phyloP scores from a whole-genome alignment of 2,888 invertebrate genomes.

The Drosophila rubida region DNA sequence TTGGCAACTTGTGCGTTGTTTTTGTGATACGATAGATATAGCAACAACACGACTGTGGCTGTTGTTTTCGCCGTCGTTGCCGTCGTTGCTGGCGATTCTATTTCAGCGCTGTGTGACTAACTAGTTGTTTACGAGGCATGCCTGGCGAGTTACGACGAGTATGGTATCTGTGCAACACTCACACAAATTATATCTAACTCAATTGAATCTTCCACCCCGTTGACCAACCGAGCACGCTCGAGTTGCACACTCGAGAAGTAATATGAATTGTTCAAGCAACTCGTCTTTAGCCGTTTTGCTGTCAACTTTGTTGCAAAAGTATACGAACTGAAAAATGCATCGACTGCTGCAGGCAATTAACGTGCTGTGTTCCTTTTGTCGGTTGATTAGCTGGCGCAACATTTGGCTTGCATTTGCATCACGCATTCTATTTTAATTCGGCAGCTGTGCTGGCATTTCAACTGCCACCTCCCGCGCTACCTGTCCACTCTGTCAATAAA shows the following conservation, averaged over 20 bases:
- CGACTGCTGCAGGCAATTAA: conserved; percentile 27
- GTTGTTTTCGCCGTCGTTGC: no score
- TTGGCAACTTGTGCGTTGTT: conserved; percentile 29
- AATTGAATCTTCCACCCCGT: conserved; percentile 24
- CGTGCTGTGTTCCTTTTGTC: conserved; percentile 40
- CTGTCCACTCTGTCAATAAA: conserved; percentile 38
- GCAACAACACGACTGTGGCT: not conserved
- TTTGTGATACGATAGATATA: conserved; percentile 3
- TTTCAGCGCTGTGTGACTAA: conserved; percentile 47
- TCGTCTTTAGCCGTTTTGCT: no score
- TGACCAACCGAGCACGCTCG: conserved; percentile 12
- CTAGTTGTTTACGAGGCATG: conserved; percentile 54
- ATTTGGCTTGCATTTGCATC: conserved; percentile 44
- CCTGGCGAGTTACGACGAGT: conserved; percentile 17
- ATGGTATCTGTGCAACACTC: conserved; percentile 21
- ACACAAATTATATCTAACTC: conserved; percentile 31
- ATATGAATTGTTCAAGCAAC: conserved; percentile 34
- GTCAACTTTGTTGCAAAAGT: conserved; percentile 35
- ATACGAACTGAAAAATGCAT: no score
- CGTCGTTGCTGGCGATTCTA: conserved; percentile 31
- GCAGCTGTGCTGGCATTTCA: conserved; percentile 52
- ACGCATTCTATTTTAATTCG: conserved; percentile 51
- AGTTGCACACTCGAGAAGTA: conserved; percentile 7
- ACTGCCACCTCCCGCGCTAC: conserved; percentile 6
- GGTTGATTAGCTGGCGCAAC: conserved; percentile 43